Evolutionary conservation across 2,888 invertebrate species (phyloP), one percentile per base, ranked within the genome.

Genomic region (Auanema sp.): DNA sequence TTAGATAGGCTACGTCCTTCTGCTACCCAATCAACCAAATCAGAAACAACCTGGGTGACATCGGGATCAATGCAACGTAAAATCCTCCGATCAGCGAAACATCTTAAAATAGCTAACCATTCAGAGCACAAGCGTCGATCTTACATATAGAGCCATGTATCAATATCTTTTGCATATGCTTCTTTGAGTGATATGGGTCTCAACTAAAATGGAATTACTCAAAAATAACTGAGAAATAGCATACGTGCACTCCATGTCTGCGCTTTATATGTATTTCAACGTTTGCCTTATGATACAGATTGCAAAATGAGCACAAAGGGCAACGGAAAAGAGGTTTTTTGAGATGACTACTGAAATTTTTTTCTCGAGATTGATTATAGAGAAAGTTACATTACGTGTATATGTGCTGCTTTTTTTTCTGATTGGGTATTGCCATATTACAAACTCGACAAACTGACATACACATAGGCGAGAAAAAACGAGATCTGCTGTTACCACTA

Each of bases 61-160:
- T 56, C 56, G 1, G 41, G 56, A 10, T 56, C 56, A 14, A 56
- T 24, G 18, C n/a, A 56, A 41, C 56, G 56, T 12, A 56, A 14
- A 33, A 56, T 1, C 10, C 56, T 18, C 6, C 43, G 16, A 24
- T 56, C 56, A 33, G 41, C 16, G 18, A 56, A 56, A 56, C 56
- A 56, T 43, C 56, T 56, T 40, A 41, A 40, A 24, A 2, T 12
- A 11, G 23, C n/a, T 33, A 3, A 33, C 33, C 3, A 33, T 33
- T 33, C 33, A n/a, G 33, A 33, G 33, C 3, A 33, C 3, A 33
- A 33, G 8, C 33, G n/a, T n/a, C n/a, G 8, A 33, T 5, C 33
- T 23, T 18, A 8, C 21, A 53, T 16, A 53, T 18, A 24, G 10
- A 47, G 21, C 47, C 21, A 47, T 10, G 47, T 47, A 21, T 16